phyloP scores from a whole-genome alignment of 2,888 invertebrate genomes.

The Euplagia quadripunctaria region DNA sequence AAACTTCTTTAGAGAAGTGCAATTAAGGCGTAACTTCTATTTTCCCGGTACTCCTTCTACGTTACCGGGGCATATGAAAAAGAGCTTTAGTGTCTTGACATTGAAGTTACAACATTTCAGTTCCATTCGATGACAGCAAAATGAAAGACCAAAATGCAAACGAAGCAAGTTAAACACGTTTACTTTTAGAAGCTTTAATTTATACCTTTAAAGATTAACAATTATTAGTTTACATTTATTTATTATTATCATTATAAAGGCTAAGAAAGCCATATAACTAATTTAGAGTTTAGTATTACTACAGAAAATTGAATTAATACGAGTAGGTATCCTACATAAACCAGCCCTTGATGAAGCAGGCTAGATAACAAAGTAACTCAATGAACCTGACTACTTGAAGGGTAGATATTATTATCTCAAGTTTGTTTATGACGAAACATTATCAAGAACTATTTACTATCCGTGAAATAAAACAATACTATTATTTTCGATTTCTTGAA shows the following conservation, averaged over 20 bases:
- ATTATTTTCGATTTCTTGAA: too few relatives aligned
- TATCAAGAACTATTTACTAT: neutral
- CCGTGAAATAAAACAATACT: too few relatives aligned
- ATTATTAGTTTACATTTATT: neutral
- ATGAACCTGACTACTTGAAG: neutral
- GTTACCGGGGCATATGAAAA: neutral
- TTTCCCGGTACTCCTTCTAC: neutral
- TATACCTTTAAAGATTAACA: too few relatives aligned
- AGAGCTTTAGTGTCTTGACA: neutral
- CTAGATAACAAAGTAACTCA: neutral
- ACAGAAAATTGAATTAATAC: neutral
- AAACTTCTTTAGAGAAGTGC: too few relatives aligned
- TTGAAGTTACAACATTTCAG: neutral
- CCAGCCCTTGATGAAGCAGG: neutral
- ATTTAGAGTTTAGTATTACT: too few relatives aligned
- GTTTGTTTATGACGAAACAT: neutral
- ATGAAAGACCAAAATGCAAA: neutral
- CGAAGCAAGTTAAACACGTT: neutral
- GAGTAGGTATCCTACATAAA: neutral
- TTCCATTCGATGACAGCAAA: neutral
- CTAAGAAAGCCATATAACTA: neutral
- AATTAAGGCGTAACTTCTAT: too few relatives aligned
- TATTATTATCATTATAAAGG: neutral
- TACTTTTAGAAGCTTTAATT: too few relatives aligned
- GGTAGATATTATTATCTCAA: neutral